Conservation (phyloP, 2,113 vertebrate species). For the Hypomesus transpacificus region DNA sequence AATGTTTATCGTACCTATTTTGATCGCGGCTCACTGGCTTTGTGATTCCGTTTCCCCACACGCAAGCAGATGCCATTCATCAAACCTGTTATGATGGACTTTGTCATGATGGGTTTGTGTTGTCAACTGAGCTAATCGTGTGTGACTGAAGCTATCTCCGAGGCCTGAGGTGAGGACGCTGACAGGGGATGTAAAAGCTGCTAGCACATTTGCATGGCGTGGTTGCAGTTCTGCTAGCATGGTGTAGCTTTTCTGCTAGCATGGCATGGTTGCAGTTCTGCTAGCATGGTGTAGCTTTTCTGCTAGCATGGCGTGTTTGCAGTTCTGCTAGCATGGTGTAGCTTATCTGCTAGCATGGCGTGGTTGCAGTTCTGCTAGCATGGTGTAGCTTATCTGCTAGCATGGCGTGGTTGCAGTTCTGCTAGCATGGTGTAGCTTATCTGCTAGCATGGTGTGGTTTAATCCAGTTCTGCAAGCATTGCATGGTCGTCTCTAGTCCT, state of each 20-base stretch:
- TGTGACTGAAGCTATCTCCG: conserved; percentile 36
- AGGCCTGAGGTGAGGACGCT: conserved; percentile 2
- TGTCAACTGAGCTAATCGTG: conserved; percentile 51
- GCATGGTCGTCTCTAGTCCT: too few relatives aligned
- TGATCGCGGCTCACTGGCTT: conserved; percentile 23
- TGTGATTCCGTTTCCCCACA: conserved; percentile 22
- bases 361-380: too few relatives aligned
- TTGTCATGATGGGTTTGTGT: conserved; percentile 34
- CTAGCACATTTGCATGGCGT: background rate
- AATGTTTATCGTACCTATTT: conserved; percentile 42
- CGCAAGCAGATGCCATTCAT: conserved; percentile 34
- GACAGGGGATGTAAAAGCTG: background rate
- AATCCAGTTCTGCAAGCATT: background rate
- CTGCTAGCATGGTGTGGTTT: too few relatives aligned
- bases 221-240: background rate
- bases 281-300: background rate
- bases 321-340: too few relatives aligned
- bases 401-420: background rate
- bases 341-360: too few relatives aligned
- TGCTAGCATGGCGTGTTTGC: background rate
- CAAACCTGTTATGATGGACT: conserved; percentile 46
- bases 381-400: too few relatives aligned
- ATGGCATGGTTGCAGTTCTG: background rate
- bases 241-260: background rate
- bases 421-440: background rate